Evolutionary conservation across 2,113 vertebrate species (phyloP), one percentile per base, ranked within the genome.

Genomic region (Anguilla japonica): DNA sequence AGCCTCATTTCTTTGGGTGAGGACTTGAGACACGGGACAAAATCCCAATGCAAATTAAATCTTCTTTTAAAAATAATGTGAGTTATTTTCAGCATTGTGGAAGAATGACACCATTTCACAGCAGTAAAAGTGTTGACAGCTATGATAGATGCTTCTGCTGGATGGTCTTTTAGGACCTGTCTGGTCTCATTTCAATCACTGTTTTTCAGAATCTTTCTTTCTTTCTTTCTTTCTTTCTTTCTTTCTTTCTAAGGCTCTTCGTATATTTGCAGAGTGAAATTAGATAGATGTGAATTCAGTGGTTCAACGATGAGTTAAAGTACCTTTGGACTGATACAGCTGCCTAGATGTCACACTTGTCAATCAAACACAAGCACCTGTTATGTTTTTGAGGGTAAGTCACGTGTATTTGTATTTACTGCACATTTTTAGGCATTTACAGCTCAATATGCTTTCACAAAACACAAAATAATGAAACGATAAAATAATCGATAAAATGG

Each of bases 321-420:
- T 86, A 34, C 41, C 40, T 60, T 81, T 34, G 14, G 14, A 9
- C 2, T 43, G 85, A 43, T 71, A 71, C 1, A 13, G 34, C 71
- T 43, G 57, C 84, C 90, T 92, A 93, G 92, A 92, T 93, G 93
- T 91, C 92, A 89, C 91, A 88, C 88, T 92, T 91, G 79, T 34
- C 63, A 18, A 41, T 87, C 87, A 83, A 53, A 87, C 80, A 85
- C 26, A 89, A 88, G 92, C 91, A 87, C 85, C 88, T 89, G 85
- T 89, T 82, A 84, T 41, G 88, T 91, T 91, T 91, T 84, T 11
- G 50, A 88, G 85, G n/a, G n/a, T 20, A 20, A 20, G 57, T 60
- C 13, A 20, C 8, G 57, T 60, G 34, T 34, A 34, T 34, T 34
- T 34, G 34, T 34, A 34, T 34, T 34, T 34, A 34, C 34, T 34